phyloP scores from a whole-genome alignment of 2,113 vertebrate genomes.

The Psittacara wagleri region DNA sequence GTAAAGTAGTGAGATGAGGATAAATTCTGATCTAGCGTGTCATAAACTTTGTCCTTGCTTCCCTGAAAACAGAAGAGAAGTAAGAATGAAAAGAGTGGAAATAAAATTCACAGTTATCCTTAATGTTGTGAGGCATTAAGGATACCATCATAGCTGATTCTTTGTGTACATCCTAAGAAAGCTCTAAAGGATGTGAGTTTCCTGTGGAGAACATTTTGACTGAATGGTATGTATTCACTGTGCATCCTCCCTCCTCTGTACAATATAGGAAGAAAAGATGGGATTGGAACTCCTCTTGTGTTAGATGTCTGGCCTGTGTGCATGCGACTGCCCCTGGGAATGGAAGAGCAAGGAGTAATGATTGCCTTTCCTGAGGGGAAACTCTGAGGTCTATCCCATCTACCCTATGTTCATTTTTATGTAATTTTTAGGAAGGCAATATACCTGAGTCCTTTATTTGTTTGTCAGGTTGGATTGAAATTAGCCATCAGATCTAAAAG shows the following conservation, averaged over 20 bases:
- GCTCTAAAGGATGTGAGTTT: constrained; percentile 50
- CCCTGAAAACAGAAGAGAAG: constrained; percentile 17
- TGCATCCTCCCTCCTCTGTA: background rate
- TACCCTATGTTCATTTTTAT: background rate
- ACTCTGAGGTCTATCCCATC: background rate
- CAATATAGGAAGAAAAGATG: background rate
- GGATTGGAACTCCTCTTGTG: background rate
- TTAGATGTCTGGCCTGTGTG: background rate
- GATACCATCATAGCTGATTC: background rate
- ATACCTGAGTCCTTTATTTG: background rate
- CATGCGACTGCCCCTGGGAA: background rate
- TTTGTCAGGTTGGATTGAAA: background rate
- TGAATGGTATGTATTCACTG: background rate
- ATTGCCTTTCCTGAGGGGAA: background rate
- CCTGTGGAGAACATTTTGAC: constrained; percentile 58
- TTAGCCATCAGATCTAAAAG: background rate
- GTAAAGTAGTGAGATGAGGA: background rate
- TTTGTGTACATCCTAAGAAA: constrained; percentile 17
- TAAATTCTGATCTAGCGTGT: background rate
- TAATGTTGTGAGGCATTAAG: background rate
- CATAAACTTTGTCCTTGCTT: background rate
- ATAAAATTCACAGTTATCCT: background rate
- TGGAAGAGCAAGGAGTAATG: background rate
- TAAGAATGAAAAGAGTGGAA: background rate
- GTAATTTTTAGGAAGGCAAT: background rate